Base-by-base conservation (phyloP, 1,140 invertebrate species). In the Calephelis virginiensis region DNA sequence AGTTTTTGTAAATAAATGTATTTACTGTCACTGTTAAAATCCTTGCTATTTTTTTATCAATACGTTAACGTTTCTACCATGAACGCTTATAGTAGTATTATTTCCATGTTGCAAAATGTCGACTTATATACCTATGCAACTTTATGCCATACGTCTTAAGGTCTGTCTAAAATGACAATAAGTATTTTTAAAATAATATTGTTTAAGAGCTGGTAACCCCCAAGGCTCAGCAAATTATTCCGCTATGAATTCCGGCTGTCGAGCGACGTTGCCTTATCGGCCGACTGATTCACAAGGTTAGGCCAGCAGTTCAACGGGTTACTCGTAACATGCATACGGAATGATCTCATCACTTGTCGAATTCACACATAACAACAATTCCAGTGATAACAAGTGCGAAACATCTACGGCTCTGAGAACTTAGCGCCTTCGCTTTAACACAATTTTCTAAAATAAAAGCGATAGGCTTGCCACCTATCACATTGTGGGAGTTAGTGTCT, bases 341-440 rank as follows among this genome's bases (percentile, higher is more conserved):
- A 56, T 56, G 50, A 56, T 56, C 14, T 56, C 50, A 56, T 56
- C 50, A 56, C 28, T 56, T 56, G 28, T 7, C 50, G 50, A 56
- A 56, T 56, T 28, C 50, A 12, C 50, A 56, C 50, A 17, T 53
- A 28, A 28, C 17, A 56, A 28, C 28, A 28, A 11, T 56, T 56
- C 17, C 17, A 56, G 28, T 56, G 14, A 37, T 56, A 56, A 28
- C 11, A 56, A 50, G 17, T 56, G 10, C 0, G 28, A 56, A 28
- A 28, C 28, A 11, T 56, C 6, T 37, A 28, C 6, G 28, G 11
- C 3, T 11, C 9, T 7, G 7, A 56, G 28, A 5, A 17, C 8
- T 4, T 8, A 10, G 14, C 14, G 14, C 8, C 40, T 8, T 5
- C 8, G 49, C 14, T 6, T 49, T 49, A 49, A 13, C 6, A 50